phyloP scores from a whole-genome alignment of 2,888 invertebrate species.

The Brachycybe producta region DNA sequence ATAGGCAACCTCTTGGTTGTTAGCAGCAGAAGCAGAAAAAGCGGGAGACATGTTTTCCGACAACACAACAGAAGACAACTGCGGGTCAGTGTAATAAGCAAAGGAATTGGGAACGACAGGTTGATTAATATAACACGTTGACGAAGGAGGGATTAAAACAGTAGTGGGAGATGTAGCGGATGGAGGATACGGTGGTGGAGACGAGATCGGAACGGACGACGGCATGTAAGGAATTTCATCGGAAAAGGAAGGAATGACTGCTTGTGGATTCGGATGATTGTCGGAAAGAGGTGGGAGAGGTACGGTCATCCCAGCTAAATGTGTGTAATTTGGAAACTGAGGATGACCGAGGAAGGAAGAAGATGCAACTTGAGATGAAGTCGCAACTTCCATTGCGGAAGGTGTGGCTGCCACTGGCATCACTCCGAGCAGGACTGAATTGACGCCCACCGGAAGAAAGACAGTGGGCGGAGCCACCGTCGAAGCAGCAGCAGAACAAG shows the following conservation, averaged over 20 bases:
- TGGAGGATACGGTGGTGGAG: not conserved
- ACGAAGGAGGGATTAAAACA: not conserved
- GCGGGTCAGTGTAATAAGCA: not conserved
- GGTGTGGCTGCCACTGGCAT: not conserved
- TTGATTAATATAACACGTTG: not conserved
- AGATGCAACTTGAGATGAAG: no score
- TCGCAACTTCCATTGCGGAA: no score
- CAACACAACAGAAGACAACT: slow-evolving; percentile 2
- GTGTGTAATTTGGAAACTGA: slow-evolving; percentile 1
- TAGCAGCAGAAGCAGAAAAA: slow-evolving; percentile 1
- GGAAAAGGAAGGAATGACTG: no score
- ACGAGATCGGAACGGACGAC: not conserved
- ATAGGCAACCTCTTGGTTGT: slow-evolving; percentile 1
- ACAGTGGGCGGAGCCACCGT: not conserved
- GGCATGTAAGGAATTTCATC: no score
- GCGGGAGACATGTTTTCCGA: not conserved
- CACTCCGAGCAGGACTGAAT: slow-evolving; percentile 1
- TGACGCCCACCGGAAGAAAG: not conserved
- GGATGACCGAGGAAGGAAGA: slow-evolving; percentile 4
- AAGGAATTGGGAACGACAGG: not conserved
- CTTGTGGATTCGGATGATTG: not conserved
- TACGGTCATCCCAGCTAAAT: slow-evolving; percentile 10
- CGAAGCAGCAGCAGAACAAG: not conserved
- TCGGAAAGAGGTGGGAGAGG: slow-evolving; percentile 5
- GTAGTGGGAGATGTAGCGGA: not conserved